A percentile compares a stretch with the other conserved stretches of the same genome.
Conservation (phyloP, 2,113 vertebrate species). For the Entomyzon cyanotis region DNA sequence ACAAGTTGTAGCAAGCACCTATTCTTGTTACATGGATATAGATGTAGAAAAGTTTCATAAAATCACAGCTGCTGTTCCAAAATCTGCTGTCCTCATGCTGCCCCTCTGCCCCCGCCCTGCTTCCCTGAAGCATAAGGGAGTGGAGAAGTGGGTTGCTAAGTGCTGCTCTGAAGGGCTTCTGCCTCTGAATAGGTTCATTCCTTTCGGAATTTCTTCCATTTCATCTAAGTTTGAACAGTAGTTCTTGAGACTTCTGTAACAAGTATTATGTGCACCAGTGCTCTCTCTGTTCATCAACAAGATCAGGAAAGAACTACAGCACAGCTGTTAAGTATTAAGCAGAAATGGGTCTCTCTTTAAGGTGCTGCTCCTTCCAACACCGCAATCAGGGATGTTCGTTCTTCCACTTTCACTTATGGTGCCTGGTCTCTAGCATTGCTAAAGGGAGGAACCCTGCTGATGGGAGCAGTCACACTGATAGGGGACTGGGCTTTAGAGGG, state of each 20-base stretch:
- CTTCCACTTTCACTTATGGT: not conserved
- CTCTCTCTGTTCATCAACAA: not conserved
- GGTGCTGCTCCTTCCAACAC: not conserved
- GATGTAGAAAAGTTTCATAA: not conserved
- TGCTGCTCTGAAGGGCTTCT: not conserved
- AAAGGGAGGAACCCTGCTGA: not conserved
- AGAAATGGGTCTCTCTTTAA: not conserved
- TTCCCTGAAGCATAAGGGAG: not conserved
- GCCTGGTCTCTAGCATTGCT: not conserved
- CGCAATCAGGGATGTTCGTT: not conserved
- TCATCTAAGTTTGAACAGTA: not conserved
- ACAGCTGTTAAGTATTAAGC: not conserved
- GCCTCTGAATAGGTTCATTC: not conserved
- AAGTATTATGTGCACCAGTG: not conserved
- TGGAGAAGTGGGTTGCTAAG: not conserved
- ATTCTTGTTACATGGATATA: not conserved
- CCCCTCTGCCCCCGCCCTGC: not conserved
- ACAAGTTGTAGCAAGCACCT: not conserved
- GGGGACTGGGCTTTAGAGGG: not conserved
- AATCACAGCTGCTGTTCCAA: not conserved
- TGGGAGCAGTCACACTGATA: not conserved
- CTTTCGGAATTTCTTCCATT: not conserved
- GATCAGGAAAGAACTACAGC: not conserved
- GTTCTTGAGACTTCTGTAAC: not conserved
- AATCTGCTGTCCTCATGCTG: not conserved